These are phyloP conservation scores for Actenoides lindsayi DNA, from an alignment of 2,113 vertebrate genomes.

Conservation along the genomic window DNA sequence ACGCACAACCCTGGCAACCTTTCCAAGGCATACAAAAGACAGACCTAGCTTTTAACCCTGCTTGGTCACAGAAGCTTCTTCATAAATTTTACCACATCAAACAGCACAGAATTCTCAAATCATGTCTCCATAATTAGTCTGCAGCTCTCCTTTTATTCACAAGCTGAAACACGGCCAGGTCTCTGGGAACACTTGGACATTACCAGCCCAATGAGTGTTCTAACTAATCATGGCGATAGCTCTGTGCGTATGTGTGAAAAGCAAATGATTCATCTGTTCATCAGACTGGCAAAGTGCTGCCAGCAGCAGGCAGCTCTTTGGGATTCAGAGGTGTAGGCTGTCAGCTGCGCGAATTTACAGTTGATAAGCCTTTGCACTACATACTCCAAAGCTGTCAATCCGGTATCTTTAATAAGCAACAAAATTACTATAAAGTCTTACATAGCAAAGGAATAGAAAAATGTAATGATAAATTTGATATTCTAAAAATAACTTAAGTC, in stretches of 20 bases:
- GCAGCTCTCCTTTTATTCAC: background rate
- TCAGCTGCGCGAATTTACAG: background rate
- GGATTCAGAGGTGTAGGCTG: background rate
- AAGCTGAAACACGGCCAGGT: background rate
- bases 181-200: background rate
- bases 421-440: background rate
- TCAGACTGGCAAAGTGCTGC: background rate
- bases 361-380: background rate
- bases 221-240: background rate
- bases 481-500: background rate
- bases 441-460: background rate
- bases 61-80: background rate
- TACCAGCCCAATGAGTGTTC: background rate
- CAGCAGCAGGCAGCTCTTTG: background rate
- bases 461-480: background rate
- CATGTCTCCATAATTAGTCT: background rate
- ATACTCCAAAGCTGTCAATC: background rate
- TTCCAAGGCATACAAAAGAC: background rate
- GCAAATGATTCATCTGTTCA: background rate
- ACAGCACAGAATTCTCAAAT: background rate
- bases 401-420: background rate
- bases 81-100: background rate
- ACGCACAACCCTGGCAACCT: background rate
- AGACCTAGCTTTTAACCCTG: background rate
- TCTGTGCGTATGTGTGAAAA: background rate